Base-by-base conservation (phyloP, 2,888 invertebrate species). In the Tetropium fuscum region DNA sequence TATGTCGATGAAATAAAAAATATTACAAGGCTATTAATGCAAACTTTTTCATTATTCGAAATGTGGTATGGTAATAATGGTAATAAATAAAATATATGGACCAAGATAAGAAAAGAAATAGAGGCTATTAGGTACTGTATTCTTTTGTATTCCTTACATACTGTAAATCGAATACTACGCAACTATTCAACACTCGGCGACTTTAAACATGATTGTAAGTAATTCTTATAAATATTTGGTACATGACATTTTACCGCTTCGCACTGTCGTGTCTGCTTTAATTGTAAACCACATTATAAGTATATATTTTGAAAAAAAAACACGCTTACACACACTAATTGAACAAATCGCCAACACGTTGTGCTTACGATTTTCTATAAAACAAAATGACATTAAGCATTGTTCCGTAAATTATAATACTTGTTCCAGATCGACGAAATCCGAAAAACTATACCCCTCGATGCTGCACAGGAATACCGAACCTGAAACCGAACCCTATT, bases 391-490 rank as follows among this genome's bases (percentile, higher is more conserved):
- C n/a, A 38, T 22, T 36, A 4, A 38, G n/a, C n/a, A n/a, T n/a
- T n/a, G n/a, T n/a, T n/a, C n/a, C n/a, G n/a, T n/a, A n/a, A n/a
- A n/a, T n/a, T 20, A 18, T 25, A 13, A 20, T 57, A 45, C 49
- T 70, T 73, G 70, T 80, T 80, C 41, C 87, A 94, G 94, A 83
- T 97, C 97, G 34, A 96, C 96, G 11, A 96, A 96, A 83, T 97
- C 96, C 6, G 96, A 97, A 82, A 95, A 96, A 83, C 85, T 95
- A 80, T 96, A 96, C 81, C 95, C 95, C 25, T 94, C 94, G 62
- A 94, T 95, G 94, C 83, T 95, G 74, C 93, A 90, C 72, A 85
- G 92, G 63, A 92, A 90, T 75, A 88, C 90, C 70, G 88, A 93
- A 74, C 92, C 93, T 60, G 94, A 94, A 79, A 89, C 91, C 66